Conservation (phyloP, 1,140 invertebrate genomes). For the Potamilus streckersoni region DNA sequence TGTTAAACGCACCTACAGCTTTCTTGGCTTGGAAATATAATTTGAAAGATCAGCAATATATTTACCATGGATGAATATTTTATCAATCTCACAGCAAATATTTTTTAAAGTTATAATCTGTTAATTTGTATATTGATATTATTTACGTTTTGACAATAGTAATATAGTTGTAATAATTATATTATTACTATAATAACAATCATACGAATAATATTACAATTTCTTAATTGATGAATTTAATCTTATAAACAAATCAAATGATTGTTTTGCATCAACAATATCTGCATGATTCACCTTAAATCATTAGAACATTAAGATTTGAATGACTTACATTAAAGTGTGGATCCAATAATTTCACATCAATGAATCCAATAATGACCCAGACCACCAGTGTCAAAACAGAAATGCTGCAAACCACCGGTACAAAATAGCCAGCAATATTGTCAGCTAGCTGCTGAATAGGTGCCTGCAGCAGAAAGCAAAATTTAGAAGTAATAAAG, state of each 20-base stretch:
- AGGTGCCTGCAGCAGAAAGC: slow-evolving; percentile 76
- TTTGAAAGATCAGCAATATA: no score
- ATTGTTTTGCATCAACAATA: no score
- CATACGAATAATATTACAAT: neutral
- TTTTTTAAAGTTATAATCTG: no score
- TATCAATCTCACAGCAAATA: no score
- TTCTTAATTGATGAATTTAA: neutral
- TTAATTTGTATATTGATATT: no score
- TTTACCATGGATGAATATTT: no score
- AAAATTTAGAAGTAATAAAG: neutral
- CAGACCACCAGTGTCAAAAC: slow-evolving; percentile 87
- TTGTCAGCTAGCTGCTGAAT: slow-evolving; percentile 97
- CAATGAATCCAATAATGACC: slow-evolving; percentile 86
- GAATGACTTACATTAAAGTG: slow-evolving; percentile 50
- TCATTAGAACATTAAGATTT: neutral
- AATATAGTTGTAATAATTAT: no score
- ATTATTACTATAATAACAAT: no score
- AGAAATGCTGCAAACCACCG: slow-evolving; percentile 89
- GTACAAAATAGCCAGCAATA: slow-evolving; percentile 97
- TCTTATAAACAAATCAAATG: neutral
- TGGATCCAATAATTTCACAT: slow-evolving; percentile 64
- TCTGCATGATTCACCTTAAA: no score
- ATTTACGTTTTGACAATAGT: no score
- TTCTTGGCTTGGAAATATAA: no score
- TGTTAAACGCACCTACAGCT: no score